Evolutionary conservation across 1,140 invertebrate genomes (phyloP).

Genomic region (Zaprionus nigranus): DNA sequence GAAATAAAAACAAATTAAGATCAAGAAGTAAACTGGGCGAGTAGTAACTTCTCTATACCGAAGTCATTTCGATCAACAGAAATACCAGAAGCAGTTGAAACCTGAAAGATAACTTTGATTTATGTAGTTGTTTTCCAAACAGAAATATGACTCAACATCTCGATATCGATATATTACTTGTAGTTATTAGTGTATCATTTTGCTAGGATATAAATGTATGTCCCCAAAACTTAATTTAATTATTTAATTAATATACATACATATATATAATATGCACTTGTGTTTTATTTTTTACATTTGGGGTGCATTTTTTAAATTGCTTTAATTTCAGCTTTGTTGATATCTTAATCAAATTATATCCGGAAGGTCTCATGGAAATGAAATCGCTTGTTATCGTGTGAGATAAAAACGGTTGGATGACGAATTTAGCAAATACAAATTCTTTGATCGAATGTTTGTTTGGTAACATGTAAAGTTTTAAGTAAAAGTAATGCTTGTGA

Average conservation of each 20-base stretch:
- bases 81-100: conserved; percentile 47
- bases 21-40: conserved; percentile 40
- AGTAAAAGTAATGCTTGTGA: too few relatives aligned
- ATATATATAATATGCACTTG: conserved; percentile 74
- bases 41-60: conserved; percentile 37
- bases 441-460: too few relatives aligned
- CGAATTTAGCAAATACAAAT: too few relatives aligned
- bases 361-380: too few relatives aligned
- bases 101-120: conserved; percentile 76
- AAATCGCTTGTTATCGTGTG: background rate
- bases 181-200: conserved; percentile 82
- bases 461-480: too few relatives aligned
- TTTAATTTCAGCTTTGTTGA: conserved; percentile 1
- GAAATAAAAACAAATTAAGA: conserved; percentile 10
- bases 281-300: conserved; percentile 27
- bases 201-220: conserved; percentile 81
- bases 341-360: too few relatives aligned
- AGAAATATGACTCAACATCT: conserved; percentile 77
- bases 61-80: conserved; percentile 46
- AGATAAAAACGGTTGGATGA: too few relatives aligned
- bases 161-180: conserved; percentile 80
- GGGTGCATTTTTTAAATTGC: background rate
- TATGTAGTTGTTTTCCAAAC: conserved; percentile 79
- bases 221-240: conserved; percentile 82
- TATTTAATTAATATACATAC: conserved; percentile 82